Base-by-base conservation (phyloP, 1,140 invertebrate genomes). In the Zophobas atratus region DNA sequence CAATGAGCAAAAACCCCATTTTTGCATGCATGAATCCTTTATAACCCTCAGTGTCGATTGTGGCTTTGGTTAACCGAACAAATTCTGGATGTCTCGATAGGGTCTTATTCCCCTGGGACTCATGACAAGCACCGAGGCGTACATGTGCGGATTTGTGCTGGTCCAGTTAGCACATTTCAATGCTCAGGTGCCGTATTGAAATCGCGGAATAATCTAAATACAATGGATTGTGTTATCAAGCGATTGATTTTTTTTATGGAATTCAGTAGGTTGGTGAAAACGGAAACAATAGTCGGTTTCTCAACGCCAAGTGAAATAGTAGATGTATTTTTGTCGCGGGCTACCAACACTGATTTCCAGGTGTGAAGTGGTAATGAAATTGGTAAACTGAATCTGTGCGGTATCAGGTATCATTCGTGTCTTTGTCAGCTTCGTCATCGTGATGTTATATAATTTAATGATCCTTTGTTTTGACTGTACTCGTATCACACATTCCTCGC, bases 51-150 rank as follows among this genome's bases (percentile, higher is more conserved):
- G 36, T 60, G 56, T 60, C 36, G n/a, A 36, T 60, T 46, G 43
- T 46, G 43, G 35, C 34, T 60, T 60, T 33, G 56, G 60, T 41
- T 43, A 67, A 43, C 20, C 39, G 49, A 51, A 43, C 36, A 38
- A 67, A 67, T 67, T 67, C n/a, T 6, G 43, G 43, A 67, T 43
- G 39, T 43, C 53, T 34, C 53, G 53, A 55, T 67, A 39, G 56
- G 56, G 36, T 35, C 36, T 55, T 60, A 60, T 36, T 20, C 49
- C 49, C 2, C n/a, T n/a, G 49, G 49, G n/a, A 6, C n/a, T 20
- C n/a, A 51, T 51, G n/a, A 51, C n/a, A 51, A 2, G 38, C 60
- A 67, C 39, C 20, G 38, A 67, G 43, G 38, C 60, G 60, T 43
- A 43, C 60, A 67, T 43, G 20, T 41, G 60, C 38, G 60, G 38